Percentiles rank a stretch among this genome's conserved stretches.
Conservation (phyloP, 2,113 vertebrate genomes). For the Orycteropus afer region DNA sequence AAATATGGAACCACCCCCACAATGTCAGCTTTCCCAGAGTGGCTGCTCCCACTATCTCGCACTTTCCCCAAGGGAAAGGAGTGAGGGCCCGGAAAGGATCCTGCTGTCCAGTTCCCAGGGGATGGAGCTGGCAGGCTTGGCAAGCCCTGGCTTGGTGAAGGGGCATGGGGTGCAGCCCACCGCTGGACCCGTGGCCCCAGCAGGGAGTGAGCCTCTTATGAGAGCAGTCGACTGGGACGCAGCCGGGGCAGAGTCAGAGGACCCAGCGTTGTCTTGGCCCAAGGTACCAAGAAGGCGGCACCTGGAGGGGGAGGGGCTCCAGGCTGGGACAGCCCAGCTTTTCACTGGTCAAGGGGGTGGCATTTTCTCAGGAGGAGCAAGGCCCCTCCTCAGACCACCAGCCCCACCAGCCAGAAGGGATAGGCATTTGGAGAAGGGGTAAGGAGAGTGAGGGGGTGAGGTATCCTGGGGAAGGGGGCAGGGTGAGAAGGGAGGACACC, state of each 20-base stretch:
- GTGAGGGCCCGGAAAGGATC: background rate
- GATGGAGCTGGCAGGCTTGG: background rate
- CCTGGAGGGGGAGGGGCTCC: background rate
- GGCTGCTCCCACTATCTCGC: background rate
- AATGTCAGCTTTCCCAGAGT: slow-evolving; percentile 43
- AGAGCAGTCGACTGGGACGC: background rate
- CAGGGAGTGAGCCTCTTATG: background rate
- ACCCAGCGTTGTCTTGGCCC: background rate
- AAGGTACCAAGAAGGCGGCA: background rate
- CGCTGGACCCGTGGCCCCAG: background rate
- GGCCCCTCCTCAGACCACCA: background rate
- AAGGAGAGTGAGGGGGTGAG: background rate
- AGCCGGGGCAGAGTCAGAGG: background rate
- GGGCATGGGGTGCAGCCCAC: background rate
- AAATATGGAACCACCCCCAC: slow-evolving; percentile 10
- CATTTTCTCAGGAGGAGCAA: background rate
- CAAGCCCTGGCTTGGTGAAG: fast-evolving
- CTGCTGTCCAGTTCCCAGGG: background rate
- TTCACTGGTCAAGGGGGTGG: background rate
- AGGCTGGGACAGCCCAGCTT: background rate
- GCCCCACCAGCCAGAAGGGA: background rate
- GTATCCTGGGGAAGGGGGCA: background rate
- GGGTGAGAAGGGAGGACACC: background rate
- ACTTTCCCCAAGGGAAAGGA: slow-evolving; percentile 7
- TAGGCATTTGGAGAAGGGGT: background rate